These are phyloP conservation scores for Caligus rogercresseyi DNA, from an alignment of 1,140 invertebrate genomes.

Conservation along the genomic window DNA sequence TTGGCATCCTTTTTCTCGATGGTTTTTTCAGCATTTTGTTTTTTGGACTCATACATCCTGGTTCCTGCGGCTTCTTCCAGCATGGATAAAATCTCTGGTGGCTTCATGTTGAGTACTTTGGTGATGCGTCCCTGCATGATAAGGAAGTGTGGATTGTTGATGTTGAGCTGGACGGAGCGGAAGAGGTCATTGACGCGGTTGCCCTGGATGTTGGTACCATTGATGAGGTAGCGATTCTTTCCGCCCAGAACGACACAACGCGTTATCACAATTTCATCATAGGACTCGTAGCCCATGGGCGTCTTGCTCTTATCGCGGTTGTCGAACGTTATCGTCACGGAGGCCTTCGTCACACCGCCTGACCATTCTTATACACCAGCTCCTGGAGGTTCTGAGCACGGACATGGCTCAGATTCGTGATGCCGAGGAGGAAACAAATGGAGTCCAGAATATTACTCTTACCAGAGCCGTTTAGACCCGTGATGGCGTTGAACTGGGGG, in stretches of 20 bases:
- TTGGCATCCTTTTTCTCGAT: conserved; percentile 89
- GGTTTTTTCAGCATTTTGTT: conserved; percentile 61
- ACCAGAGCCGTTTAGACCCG: conserved; percentile 90
- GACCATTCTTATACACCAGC: conserved; percentile 90
- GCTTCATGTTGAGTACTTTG: conserved; percentile 98
- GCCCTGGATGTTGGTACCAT: conserved; percentile 73
- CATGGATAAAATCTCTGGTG: conserved; percentile 91
- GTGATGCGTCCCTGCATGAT: conserved; percentile 99
- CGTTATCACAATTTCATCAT: conserved; percentile 79
- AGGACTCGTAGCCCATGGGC: conserved; percentile 80
- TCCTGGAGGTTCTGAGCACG: conserved; percentile 75
- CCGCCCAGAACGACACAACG: conserved; percentile 50
- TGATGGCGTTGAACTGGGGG: conserved; percentile 91
- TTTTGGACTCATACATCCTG: conserved; percentile 87
- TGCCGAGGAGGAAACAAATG: conserved; percentile 93
- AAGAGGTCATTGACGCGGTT: conserved; percentile 84
- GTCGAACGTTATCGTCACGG: conserved; percentile 88
- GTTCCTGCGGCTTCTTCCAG: conserved; percentile 99
- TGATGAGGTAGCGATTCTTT: conserved; percentile 79
- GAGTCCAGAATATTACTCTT: conserved; percentile 97
- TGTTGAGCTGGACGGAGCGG: conserved; percentile 87
- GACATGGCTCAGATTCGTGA: conserved; percentile 79
- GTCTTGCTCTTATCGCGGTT: conserved; percentile 63
- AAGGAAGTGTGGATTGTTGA: conserved; percentile 97
- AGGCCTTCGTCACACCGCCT: conserved; percentile 90